Conservation (phyloP, 2,797 vertebrate genomes). For the Malurus splendens region DNA sequence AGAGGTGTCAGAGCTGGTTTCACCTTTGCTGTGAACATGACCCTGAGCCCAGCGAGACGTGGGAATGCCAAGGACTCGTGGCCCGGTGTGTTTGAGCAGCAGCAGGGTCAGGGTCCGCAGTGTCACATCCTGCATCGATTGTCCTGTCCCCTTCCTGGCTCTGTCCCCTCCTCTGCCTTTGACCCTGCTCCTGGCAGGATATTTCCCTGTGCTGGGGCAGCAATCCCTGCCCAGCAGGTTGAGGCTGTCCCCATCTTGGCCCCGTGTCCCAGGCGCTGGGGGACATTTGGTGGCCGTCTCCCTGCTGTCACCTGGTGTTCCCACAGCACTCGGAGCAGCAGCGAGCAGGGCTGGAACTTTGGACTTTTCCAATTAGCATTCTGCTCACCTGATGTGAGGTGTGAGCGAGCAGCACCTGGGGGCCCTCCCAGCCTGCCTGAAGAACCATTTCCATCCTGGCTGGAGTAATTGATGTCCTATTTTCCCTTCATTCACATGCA, state of each 20-base stretch:
- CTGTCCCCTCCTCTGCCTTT: not conserved
- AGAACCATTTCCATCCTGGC: not conserved
- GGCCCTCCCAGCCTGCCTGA: not conserved
- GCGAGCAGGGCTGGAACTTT: not conserved
- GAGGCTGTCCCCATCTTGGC: not conserved
- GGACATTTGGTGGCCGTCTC: not conserved
- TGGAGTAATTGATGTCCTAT: not conserved
- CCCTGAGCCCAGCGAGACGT: not conserved
- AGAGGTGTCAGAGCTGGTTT: not conserved
- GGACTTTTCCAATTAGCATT: not conserved
- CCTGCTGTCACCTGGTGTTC: not conserved
- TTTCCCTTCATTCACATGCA: slow-evolving; percentile 24
- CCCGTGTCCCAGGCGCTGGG: accelerated
- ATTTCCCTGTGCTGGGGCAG: accelerated
- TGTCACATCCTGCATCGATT: not conserved
- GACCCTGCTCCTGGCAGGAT: accelerated
- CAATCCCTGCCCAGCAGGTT: not conserved
- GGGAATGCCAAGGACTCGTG: not conserved
- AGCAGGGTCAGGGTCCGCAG: accelerated
- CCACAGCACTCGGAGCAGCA: not conserved
- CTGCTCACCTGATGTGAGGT: not conserved
- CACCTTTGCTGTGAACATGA: not conserved
- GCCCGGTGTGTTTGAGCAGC: not conserved
- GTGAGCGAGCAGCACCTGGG: not conserved
- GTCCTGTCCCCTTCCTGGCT: not conserved